Percentiles rank a stretch among this genome's conserved stretches.
Evolutionary conservation across 53 echinoderm and acorn worm species (phyloP).

Genomic region (Luidia sarsii): DNA sequence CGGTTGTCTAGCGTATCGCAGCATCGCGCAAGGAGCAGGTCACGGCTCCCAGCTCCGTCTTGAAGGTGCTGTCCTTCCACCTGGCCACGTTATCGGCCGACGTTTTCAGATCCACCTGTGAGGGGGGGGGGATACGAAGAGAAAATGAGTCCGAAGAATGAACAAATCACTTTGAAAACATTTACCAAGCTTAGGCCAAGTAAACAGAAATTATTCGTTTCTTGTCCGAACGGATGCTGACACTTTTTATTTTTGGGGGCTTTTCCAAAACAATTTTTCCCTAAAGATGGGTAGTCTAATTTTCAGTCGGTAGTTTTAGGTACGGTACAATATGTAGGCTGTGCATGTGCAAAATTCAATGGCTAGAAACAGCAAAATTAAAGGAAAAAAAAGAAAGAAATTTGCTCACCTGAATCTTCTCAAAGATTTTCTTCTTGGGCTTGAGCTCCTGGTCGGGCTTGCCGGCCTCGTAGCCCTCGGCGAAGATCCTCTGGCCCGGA

Average conservation of each 20-base stretch:
- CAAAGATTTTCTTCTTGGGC: conserved; percentile 98
- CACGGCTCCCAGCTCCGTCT: conserved; percentile 82
- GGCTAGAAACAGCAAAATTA: too few relatives aligned
- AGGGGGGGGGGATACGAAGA: neutral
- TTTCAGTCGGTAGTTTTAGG: too few relatives aligned
- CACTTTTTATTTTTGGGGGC: too few relatives aligned
- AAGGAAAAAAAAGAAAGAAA: neutral
- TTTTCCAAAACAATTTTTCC: neutral
- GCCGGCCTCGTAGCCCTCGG: conserved; percentile 75
- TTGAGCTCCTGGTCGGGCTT: conserved; percentile 89
- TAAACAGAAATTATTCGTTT: too few relatives aligned
- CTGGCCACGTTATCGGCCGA: conserved; percentile 69
- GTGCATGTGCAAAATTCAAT: too few relatives aligned
- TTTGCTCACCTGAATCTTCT: conserved; percentile 89
- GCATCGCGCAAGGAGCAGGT: conserved; percentile 74
- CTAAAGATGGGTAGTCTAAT: too few relatives aligned
- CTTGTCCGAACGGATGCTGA: too few relatives aligned
- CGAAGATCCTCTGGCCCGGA: conserved; percentile 83
- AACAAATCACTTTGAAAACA: too few relatives aligned
- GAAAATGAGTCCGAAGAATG: too few relatives aligned
- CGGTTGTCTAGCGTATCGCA: conserved; percentile 65
- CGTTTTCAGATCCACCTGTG: conserved; percentile 85
- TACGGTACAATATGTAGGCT: too few relatives aligned
- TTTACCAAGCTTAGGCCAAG: too few relatives aligned
- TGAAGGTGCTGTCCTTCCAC: conserved; percentile 86